These are phyloP conservation scores for Oligia strigilis DNA, from an alignment of 2,888 invertebrate genomes.

Conservation along the genomic window DNA sequence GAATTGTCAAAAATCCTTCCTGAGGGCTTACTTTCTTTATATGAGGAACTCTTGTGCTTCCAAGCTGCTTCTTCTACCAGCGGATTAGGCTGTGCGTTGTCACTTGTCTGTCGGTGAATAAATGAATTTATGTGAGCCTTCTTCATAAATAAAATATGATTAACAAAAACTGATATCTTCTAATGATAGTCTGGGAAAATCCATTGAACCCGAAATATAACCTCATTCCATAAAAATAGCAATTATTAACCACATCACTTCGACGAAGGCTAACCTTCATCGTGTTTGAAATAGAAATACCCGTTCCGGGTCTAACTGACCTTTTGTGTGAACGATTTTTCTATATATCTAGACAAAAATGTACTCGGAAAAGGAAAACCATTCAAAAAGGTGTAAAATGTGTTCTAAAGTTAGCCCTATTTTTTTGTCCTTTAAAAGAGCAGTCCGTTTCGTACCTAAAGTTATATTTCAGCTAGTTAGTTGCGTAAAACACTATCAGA, in stretches of 20 bases:
- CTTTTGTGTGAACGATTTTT: slow-evolving; percentile 31
- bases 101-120: no score
- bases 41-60: neutral
- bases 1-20: no score
- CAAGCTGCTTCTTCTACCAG: neutral
- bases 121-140: neutral
- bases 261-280: slow-evolving; percentile 16
- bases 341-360: slow-evolving; percentile 26
- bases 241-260: neutral
- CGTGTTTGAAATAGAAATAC: slow-evolving; percentile 45
- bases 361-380: slow-evolving; percentile 8
- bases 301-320: slow-evolving; percentile 28
- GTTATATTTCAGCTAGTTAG: neutral
- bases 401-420: neutral
- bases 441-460: neutral
- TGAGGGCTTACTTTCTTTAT: no score
- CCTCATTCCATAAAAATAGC: neutral
- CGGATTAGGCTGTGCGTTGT: no score
- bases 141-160: neutral
- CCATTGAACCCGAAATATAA: neutral
- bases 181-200: neutral
- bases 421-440: slow-evolving; percentile 5
- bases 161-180: neutral
- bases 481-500: no score
- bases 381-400: neutral